These are phyloP conservation scores for Venustaconcha ellipsiformis DNA, from an alignment of 1,140 invertebrate genomes.

Conservation along the genomic window DNA sequence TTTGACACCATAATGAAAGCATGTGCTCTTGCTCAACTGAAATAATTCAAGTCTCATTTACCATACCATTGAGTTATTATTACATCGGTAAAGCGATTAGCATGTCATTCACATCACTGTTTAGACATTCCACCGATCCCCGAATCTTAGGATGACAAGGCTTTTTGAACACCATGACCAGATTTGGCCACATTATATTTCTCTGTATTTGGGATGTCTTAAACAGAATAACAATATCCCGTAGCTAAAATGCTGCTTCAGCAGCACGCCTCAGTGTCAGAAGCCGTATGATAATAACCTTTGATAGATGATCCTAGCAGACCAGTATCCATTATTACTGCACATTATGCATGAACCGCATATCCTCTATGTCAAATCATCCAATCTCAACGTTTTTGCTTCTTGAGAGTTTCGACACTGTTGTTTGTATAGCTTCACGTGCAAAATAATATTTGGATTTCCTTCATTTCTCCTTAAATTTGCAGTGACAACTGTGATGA, in stretches of 20 bases:
- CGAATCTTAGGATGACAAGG: slow-evolving; percentile 46
- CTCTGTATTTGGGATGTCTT: slow-evolving; percentile 25
- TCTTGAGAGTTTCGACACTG: no score
- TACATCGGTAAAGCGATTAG: slow-evolving; percentile 34
- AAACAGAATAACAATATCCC: slow-evolving; percentile 36
- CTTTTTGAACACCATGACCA: slow-evolving; percentile 43
- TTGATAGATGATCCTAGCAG: slow-evolving; percentile 23
- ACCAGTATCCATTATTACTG: slow-evolving; percentile 4
- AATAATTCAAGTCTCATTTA: no score
- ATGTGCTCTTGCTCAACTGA: no score
- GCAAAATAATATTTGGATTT: no score
- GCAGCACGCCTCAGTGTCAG: slow-evolving; percentile 18
- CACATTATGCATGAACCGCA: no score
- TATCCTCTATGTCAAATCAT: no score
- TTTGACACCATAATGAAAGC: no score
- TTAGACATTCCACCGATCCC: slow-evolving; percentile 42
- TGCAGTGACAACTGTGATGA: no score
- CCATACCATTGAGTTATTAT: slow-evolving; percentile 39
- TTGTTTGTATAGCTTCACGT: no score
- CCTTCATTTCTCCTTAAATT: no score
- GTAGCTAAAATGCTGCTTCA: slow-evolving; percentile 7
- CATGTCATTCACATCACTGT: slow-evolving; percentile 44
- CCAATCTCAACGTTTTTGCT: no score
- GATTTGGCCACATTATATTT: slow-evolving; percentile 34
- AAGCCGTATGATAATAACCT: no score